Base-by-base conservation (phyloP, 2,888 invertebrate genomes). In the Orchestes rusci region DNA sequence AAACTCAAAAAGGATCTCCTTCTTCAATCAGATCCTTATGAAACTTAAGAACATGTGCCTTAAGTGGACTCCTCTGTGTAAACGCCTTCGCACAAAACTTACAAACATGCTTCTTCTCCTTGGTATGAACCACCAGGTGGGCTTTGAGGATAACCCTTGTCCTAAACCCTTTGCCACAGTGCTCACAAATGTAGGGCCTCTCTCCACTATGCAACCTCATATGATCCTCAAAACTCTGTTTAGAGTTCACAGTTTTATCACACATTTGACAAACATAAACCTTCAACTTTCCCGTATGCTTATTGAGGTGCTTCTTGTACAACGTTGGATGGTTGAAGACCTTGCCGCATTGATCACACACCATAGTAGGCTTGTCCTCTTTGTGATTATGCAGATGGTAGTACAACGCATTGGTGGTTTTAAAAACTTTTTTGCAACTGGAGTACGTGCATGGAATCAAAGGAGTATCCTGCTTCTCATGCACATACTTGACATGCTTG, bases 81-180 rank as follows among this genome's bases (percentile, higher is more conserved):
- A 51, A 55, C 7, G 40, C 38, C 20, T 48, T 50, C 3, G 35
- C 44, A 29, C 55, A 55, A 23, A 43, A 16, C 10, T 38, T 18
- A 44, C 55, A 55, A 18, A 34, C 45, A 31, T 51, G 45, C 12
- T 34, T 47, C 23, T 43, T 50, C 18, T 44, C 49, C 19, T 49
- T 46, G 8, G 51, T 51, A 27, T 54, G 54, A 8, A 45, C 48
- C 30, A 45, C 45, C 13, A 43, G 16, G 18, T 52, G 52, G 2
- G 70, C 65, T 4, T 71, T 38, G 16, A 54, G 41, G 16, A 45
- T 46, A 8, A 32, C 32, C 18, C 30, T 38, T 2, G 37, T 38
- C 43, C 65, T 67, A 13, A 69, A 69, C 0, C 60, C 58, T 39
- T 69, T 68, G 0, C 63, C 64, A 53, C 70, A 70, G 7, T 63